phyloP scores from a whole-genome alignment of 2,888 invertebrate genomes.

The Sphaerophoria taeniata region DNA sequence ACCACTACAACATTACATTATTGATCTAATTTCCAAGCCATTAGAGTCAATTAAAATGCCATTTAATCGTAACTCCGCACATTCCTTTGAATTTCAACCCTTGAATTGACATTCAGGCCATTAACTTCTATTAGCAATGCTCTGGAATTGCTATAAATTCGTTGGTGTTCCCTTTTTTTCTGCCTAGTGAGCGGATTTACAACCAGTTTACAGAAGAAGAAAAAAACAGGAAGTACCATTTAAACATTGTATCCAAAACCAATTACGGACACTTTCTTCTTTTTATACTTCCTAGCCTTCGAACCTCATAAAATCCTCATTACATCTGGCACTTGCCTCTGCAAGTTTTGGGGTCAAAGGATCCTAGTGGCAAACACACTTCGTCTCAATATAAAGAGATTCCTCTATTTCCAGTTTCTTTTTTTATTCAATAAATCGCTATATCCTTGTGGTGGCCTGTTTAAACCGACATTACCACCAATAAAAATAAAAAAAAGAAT shows the following conservation, averaged over 20 bases:
- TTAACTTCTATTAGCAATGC: slow-evolving; percentile 12
- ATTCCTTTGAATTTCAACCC: neutral
- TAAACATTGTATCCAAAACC: too few relatives aligned
- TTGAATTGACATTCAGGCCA: slow-evolving; percentile 31
- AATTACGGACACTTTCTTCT: too few relatives aligned
- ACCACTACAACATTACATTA: too few relatives aligned
- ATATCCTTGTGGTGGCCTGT: slow-evolving; percentile 58
- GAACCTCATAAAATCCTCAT: slow-evolving; percentile 63
- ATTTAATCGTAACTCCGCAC: slow-evolving; percentile 6
- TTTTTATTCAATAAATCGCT: slow-evolving; percentile 36
- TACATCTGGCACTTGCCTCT: slow-evolving; percentile 44
- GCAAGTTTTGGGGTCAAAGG: slow-evolving; percentile 13
- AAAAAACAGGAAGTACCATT: too few relatives aligned
- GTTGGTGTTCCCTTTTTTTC: slow-evolving; percentile 28
- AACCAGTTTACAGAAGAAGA: neutral
- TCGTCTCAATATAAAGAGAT: slow-evolving; percentile 36
- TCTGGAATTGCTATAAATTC: slow-evolving; percentile 15
- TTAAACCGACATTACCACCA: slow-evolving; percentile 51
- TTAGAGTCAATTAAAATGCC: slow-evolving; percentile 18
- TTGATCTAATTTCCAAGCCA: slow-evolving; percentile 6
- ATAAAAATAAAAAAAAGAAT: slow-evolving; percentile 19
- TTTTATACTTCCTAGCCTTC: too few relatives aligned
- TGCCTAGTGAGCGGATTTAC: slow-evolving; percentile 40
- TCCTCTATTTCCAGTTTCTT: too few relatives aligned
- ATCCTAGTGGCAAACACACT: slow-evolving; percentile 20